phyloP scores from a whole-genome alignment of 2,888 invertebrate species.

The Liodrosophila aerea region DNA sequence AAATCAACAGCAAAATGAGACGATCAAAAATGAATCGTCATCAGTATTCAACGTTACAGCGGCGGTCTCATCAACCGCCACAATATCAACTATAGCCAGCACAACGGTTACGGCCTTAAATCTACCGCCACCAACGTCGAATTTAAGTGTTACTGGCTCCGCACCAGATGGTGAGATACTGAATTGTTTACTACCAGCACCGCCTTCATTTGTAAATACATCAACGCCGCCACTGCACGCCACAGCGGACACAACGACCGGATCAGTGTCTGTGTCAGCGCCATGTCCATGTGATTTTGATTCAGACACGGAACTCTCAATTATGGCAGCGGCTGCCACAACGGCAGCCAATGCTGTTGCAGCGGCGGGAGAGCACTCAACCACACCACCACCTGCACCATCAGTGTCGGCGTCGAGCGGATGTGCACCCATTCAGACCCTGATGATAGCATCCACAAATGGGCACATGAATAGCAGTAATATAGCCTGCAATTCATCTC shows the following conservation, averaged over 20 bases:
- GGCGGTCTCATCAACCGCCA: constrained; percentile 8
- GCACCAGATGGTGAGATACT: constrained; percentile 27
- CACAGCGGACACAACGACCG: neutral
- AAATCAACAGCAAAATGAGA: constrained; percentile 23
- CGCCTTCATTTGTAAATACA: constrained; percentile 31
- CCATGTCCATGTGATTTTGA: constrained; percentile 79
- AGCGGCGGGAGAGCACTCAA: constrained; percentile 12
- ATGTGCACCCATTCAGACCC: constrained; percentile 24
- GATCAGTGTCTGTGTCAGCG: neutral
- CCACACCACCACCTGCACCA: constrained; percentile 34
- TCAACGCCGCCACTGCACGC: constrained; percentile 26
- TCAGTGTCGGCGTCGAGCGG: constrained; percentile 23
- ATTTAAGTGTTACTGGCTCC: constrained; percentile 31
- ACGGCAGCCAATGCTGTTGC: constrained; percentile 9
- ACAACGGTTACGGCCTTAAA: constrained; percentile 32
- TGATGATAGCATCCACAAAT: constrained; percentile 50
- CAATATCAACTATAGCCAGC: constrained; percentile 22
- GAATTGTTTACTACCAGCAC: constrained; percentile 41
- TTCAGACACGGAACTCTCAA: constrained; percentile 80
- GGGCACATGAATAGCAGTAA: constrained; percentile 61
- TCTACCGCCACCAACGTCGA: constrained; percentile 72
- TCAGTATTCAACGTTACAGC: constrained; percentile 14
- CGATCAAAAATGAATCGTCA: constrained; percentile 3
- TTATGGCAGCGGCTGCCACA: constrained; percentile 72
- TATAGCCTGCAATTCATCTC: constrained; percentile 41